phyloP scores from a whole-genome alignment of 2,888 invertebrate genomes.

The Brassicogethes aeneus region DNA sequence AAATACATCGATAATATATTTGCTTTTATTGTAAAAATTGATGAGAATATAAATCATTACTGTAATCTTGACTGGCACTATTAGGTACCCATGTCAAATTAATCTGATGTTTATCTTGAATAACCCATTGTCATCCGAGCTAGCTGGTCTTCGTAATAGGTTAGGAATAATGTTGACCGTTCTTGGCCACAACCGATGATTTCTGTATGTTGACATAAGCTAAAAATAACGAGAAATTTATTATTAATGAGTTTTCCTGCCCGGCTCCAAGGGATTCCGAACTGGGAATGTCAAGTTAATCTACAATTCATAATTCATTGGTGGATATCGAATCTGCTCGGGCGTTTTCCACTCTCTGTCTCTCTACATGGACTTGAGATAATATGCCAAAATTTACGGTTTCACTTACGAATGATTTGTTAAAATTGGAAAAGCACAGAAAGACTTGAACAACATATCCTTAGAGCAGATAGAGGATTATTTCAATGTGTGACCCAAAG shows the following conservation, averaged over 20 bases:
- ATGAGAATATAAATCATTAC: background rate
- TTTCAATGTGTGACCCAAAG: too few species aligned
- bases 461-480: too few species aligned
- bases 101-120: conserved; percentile 1
- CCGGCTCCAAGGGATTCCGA: background rate
- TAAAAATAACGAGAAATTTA: background rate
- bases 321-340: too few species aligned
- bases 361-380: too few species aligned
- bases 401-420: too few species aligned
- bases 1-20: background rate
- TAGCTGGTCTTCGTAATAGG: background rate
- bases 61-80: background rate
- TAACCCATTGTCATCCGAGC: background rate
- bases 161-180: background rate
- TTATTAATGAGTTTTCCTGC: conserved; percentile 1
- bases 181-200: background rate
- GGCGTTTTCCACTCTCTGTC: too few species aligned
- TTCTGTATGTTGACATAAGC: background rate
- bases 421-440: too few species aligned
- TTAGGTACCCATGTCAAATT: background rate
- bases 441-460: too few species aligned
- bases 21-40: background rate
- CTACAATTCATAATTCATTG: background rate
- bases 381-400: too few species aligned
- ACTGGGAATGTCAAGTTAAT: background rate